Conservation (phyloP, 2,113 vertebrate genomes). For the Chunga burmeisteri region DNA sequence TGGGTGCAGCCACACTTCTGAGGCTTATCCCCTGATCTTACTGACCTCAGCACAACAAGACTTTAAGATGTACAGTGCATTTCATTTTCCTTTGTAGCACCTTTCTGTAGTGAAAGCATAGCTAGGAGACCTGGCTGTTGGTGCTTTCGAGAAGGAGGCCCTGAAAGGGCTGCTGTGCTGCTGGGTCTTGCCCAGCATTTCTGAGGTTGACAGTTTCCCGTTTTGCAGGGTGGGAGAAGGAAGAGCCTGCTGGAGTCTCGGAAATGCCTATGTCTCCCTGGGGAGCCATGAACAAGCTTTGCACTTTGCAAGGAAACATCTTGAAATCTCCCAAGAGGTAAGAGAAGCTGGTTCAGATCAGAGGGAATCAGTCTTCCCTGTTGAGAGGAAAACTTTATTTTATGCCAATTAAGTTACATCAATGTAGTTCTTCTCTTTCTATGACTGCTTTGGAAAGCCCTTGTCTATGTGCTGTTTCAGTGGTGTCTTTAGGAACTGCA, state of each 20-base stretch:
- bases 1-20: neutral
- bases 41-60: neutral
- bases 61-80: accelerated
- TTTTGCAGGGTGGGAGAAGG: constrained; percentile 91
- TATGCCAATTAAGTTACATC: neutral
- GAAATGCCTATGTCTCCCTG: constrained; percentile 92
- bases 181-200: neutral
- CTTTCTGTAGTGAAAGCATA: neutral
- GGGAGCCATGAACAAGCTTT: constrained; percentile 90
- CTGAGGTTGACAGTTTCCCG: constrained; percentile 29
- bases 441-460: neutral
- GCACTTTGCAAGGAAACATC: constrained; percentile 88
- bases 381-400: neutral
- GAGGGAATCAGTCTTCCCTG: neutral
- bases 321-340: constrained; percentile 95
- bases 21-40: neutral
- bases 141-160: neutral
- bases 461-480: neutral
- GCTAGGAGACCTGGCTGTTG: neutral
- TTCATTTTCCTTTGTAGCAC: neutral
- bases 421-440: neutral
- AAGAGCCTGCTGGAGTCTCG: constrained; percentile 95
- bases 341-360: constrained; percentile 7
- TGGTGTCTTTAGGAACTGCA: neutral
- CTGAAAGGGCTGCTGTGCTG: neutral